Conservation (phyloP, 1,140 invertebrate species). For the Drosophila tristis region DNA sequence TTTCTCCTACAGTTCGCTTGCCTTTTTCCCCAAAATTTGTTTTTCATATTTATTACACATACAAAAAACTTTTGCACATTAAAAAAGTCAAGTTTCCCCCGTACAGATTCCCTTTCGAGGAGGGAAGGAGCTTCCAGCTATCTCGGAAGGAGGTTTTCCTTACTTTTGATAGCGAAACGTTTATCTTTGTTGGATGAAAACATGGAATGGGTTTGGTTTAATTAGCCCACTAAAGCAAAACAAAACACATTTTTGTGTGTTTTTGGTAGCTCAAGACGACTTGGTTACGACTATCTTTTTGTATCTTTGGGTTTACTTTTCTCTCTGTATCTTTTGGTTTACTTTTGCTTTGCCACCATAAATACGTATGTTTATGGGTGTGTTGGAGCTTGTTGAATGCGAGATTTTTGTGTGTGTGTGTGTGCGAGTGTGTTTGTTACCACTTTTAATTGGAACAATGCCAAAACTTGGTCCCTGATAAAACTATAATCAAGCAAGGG, state of each 20-base stretch:
- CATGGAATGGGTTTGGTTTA: constrained; percentile 76
- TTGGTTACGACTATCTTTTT: constrained; percentile 24
- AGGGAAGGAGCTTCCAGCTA: too few relatives aligned
- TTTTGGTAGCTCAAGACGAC: constrained; percentile 29
- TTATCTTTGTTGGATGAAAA: constrained; percentile 56
- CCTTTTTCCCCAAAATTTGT: background rate
- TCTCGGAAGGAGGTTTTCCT: constrained; percentile 17
- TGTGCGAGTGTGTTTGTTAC: constrained; percentile 3
- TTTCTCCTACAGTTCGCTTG: too few relatives aligned
- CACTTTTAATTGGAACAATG: constrained; percentile 38
- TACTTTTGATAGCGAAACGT: constrained; percentile 36
- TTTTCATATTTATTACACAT: constrained; percentile 59
- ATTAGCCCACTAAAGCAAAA: constrained; percentile 66
- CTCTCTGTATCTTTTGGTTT: background rate
- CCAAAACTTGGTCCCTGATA: constrained; percentile 61
- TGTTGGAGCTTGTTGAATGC: background rate
- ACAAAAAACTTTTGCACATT: constrained; percentile 61
- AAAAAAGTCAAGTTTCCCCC: constrained; percentile 63
- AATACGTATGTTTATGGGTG: constrained; percentile 35
- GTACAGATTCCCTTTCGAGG: too few relatives aligned
- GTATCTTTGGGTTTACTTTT: background rate
- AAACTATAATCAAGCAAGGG: constrained; percentile 41
- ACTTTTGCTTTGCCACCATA: constrained; percentile 26
- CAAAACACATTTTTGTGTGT: constrained; percentile 55
- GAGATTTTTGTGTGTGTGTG: constrained; percentile 10